Percentiles rank a stretch among this genome's conserved stretches.
phyloP scores from a whole-genome alignment of 2,797 vertebrate species.

The Sphenodon punctatus region DNA sequence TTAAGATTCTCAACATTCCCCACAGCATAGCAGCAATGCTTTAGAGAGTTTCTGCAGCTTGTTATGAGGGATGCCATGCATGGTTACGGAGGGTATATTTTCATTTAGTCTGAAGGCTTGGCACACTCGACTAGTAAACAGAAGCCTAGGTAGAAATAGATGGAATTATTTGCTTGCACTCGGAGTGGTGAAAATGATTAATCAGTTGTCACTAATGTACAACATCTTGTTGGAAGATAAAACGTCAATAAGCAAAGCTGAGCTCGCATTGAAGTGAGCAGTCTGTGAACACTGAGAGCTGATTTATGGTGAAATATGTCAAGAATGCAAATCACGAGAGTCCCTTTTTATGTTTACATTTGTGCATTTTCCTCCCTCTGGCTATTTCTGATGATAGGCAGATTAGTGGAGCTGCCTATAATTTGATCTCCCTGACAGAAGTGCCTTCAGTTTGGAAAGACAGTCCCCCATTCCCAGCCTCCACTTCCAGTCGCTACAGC shows the following conservation, averaged over 20 bases:
- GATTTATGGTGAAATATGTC: slow-evolving; percentile 50
- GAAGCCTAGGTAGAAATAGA: slow-evolving; percentile 90
- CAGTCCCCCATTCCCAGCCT: neutral
- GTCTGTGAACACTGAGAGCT: slow-evolving; percentile 13
- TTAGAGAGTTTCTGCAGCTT: slow-evolving; percentile 91
- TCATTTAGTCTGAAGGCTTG: slow-evolving; percentile 95
- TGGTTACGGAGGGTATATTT: slow-evolving; percentile 92
- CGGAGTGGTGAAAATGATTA: slow-evolving; percentile 85
- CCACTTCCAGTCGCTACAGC: neutral
- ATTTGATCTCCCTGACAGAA: slow-evolving; percentile 62
- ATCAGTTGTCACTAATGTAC: slow-evolving; percentile 86
- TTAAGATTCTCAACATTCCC: slow-evolving; percentile 93
- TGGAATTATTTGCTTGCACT: slow-evolving; percentile 81
- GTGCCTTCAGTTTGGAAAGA: slow-evolving; percentile 29
- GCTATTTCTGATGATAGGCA: slow-evolving; percentile 64
- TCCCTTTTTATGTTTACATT: slow-evolving; percentile 73
- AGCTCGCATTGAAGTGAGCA: slow-evolving; percentile 16
- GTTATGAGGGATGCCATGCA: slow-evolving; percentile 90
- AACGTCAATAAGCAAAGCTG: slow-evolving; percentile 40
- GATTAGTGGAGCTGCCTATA: slow-evolving; percentile 59
- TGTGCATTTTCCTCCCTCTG: slow-evolving; percentile 61
- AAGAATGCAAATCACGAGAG: slow-evolving; percentile 68
- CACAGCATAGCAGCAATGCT: slow-evolving; percentile 89
- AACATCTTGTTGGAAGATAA: slow-evolving; percentile 70
- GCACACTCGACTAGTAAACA: slow-evolving; percentile 87